phyloP scores from a whole-genome alignment of 2,888 invertebrate species.

The Hirtodrosophila cameraria region DNA sequence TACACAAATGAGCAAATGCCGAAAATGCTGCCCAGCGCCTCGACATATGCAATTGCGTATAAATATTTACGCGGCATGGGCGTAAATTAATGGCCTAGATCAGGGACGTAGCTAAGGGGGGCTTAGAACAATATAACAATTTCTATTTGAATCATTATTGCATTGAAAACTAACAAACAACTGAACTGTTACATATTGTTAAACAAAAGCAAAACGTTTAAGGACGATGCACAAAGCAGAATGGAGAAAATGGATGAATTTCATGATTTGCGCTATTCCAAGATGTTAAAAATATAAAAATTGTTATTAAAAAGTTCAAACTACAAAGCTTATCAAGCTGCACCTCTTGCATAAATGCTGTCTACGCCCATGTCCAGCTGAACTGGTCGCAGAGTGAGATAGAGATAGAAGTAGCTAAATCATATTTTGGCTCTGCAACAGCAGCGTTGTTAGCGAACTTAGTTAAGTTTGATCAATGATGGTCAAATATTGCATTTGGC shows the following conservation, averaged over 20 bases:
- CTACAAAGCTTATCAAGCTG: no score
- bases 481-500: conserved; percentile 38
- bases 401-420: background rate
- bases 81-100: conserved; percentile 61
- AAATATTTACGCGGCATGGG: conserved; percentile 72
- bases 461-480: conserved; percentile 23
- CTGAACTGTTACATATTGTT: no score
- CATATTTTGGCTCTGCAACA: background rate
- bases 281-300: background rate
- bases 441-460: background rate
- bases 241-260: no score
- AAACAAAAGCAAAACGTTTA: no score
- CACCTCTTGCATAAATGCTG: background rate
- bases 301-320: background rate
- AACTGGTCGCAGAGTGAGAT: background rate
- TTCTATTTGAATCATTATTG: no score
- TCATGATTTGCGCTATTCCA: no score
- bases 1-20: conserved; percentile 72
- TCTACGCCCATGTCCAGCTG: background rate
- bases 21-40: conserved; percentile 44
- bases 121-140: no score
- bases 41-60: conserved; percentile 66
- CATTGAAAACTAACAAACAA: background rate
- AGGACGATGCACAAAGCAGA: no score
- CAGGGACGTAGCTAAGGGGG: conserved; percentile 10